These are phyloP conservation scores for Hemibagrus wyckioides DNA, from an alignment of 2,113 vertebrate genomes.

Conservation along the genomic window DNA sequence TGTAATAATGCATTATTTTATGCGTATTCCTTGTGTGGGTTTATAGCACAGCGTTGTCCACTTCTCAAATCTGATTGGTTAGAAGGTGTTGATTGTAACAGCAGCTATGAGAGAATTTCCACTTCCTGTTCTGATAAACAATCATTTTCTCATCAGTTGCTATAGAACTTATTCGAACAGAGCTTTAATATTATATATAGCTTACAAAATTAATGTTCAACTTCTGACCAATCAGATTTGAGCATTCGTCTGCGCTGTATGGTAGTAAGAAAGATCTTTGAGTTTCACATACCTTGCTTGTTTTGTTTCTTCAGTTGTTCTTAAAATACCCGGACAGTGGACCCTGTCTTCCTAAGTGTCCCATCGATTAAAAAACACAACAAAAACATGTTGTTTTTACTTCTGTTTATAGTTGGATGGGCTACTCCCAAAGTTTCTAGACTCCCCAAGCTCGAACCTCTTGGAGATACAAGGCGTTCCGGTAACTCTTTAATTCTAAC, in stretches of 20 bases:
- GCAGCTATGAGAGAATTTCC: not conserved
- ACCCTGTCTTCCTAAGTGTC: not conserved
- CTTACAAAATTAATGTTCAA: not conserved
- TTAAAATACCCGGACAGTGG: not conserved
- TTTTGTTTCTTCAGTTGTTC: not conserved
- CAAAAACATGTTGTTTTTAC: not conserved
- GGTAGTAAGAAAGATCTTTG: not conserved
- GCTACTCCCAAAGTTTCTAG: conserved; percentile 76
- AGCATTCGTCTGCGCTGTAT: not conserved
- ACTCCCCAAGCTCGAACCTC: conserved; percentile 77
- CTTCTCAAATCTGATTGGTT: conserved; percentile 2
- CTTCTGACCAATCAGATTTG: not conserved
- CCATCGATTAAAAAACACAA: not conserved
- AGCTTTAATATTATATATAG: too few species aligned
- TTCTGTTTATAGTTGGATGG: conserved; percentile 74
- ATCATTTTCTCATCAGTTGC: not conserved
- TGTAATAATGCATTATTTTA: too few species aligned
- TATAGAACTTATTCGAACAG: not conserved
- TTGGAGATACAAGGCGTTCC: conserved; percentile 70
- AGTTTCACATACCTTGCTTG: too few species aligned
- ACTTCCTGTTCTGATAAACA: not conserved
- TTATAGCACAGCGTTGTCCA: not conserved
- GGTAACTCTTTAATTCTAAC: conserved; percentile 65
- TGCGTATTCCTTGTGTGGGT: not conserved
- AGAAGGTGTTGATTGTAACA: not conserved